phyloP scores from a whole-genome alignment of 1,140 invertebrate genomes.

The Trichonephila clavata region DNA sequence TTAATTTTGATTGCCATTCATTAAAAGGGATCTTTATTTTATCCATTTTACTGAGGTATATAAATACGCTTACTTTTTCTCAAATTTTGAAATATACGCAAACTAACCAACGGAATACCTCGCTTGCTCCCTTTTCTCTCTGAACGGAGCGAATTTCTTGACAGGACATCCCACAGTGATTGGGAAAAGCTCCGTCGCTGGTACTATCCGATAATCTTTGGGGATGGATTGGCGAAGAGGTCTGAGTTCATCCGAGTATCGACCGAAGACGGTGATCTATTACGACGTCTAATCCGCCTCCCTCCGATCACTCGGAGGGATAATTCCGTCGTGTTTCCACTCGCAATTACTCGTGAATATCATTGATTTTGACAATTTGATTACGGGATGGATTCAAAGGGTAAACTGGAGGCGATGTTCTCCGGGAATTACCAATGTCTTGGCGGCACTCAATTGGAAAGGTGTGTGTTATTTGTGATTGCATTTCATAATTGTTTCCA shows the following conservation, averaged over 20 bases:
- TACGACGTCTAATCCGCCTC: constrained; percentile 34
- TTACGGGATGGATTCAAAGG: neutral
- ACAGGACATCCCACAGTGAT: neutral
- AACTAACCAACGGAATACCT: too few relatives aligned
- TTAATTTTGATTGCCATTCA: too few relatives aligned
- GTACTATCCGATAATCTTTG: constrained; percentile 47
- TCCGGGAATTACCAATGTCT: too few relatives aligned
- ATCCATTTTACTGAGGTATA: too few relatives aligned
- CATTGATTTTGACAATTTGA: constrained; percentile 66
- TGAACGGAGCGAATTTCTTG: neutral
- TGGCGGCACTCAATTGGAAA: too few relatives aligned
- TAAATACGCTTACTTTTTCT: too few relatives aligned
- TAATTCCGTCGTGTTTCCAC: constrained; percentile 29
- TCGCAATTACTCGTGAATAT: constrained; percentile 43
- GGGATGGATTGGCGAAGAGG: constrained; percentile 41
- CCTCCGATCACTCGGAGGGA: neutral
- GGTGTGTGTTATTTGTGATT: too few relatives aligned
- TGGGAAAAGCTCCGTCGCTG: neutral
- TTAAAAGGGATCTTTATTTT: too few relatives aligned
- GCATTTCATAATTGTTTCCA: too few relatives aligned
- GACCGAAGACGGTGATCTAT: constrained; percentile 49
- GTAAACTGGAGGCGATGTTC: neutral
- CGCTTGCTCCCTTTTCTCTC: neutral
- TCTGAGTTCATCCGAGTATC: constrained; percentile 37
- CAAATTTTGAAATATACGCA: too few relatives aligned